Evolutionary conservation across 2,888 invertebrate species (phyloP).

Genomic region (Drosophila incognita): DNA sequence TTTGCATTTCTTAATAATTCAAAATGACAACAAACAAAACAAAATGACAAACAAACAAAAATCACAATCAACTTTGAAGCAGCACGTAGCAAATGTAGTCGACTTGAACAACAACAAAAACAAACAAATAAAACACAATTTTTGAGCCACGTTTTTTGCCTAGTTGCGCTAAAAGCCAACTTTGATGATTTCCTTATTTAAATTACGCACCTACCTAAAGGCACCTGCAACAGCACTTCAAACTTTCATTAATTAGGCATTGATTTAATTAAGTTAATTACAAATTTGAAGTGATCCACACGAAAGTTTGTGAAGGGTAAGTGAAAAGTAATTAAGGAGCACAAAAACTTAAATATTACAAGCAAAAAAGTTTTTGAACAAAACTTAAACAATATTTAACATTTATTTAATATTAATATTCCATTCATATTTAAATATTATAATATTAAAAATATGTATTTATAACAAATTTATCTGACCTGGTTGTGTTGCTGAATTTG

Average conservation of each 20-base stretch:
- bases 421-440: not conserved
- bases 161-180: slow-evolving; percentile 13
- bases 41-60: slow-evolving; percentile 18
- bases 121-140: slow-evolving; percentile 9
- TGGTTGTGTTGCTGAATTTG: not conserved
- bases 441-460: not conserved
- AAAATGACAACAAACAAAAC: not conserved
- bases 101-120: not conserved
- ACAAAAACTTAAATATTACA: not conserved
- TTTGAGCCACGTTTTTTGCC: slow-evolving; percentile 11
- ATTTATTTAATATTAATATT: not conserved
- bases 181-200: slow-evolving; percentile 15
- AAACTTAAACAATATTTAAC: not conserved
- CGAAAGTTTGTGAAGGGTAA: slow-evolving; percentile 23
- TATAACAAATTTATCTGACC: not conserved
- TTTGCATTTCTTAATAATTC: slow-evolving; percentile 3
- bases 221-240: slow-evolving; percentile 34
- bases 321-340: slow-evolving; percentile 11
- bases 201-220: slow-evolving; percentile 33
- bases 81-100: slow-evolving; percentile 34
- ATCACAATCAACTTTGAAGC: slow-evolving; percentile 19
- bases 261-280: slow-evolving; percentile 16
- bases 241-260: slow-evolving; percentile 24
- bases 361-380: not conserved
- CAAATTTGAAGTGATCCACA: slow-evolving; percentile 22